Conservation (phyloP, 2,888 invertebrate species). For the Acrobasis consociella region DNA sequence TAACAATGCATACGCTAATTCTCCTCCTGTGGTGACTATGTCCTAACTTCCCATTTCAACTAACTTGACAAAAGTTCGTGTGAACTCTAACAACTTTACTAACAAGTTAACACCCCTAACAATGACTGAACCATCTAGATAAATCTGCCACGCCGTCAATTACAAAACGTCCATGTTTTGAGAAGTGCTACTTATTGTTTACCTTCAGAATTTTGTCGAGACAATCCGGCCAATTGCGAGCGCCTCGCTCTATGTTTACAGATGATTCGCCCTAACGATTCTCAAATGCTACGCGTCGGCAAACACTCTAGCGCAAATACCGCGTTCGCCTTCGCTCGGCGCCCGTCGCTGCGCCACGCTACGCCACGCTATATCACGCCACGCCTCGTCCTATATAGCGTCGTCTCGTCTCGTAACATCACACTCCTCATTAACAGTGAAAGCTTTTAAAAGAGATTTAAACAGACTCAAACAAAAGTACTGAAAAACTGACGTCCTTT, state of each 20-base stretch:
- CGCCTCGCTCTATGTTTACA: slow-evolving; percentile 70
- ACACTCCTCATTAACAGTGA: slow-evolving; percentile 71
- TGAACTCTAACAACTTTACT: slow-evolving; percentile 77
- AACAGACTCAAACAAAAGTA: slow-evolving; percentile 75
- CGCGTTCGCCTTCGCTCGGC: slow-evolving; percentile 48
- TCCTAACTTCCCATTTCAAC: slow-evolving; percentile 68
- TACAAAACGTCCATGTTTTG: slow-evolving; percentile 77
- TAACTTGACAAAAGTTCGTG: slow-evolving; percentile 74
- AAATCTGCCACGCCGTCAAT: slow-evolving; percentile 75
- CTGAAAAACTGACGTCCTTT: slow-evolving; percentile 71
- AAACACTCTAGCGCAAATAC: slow-evolving; percentile 72
- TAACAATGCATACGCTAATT: slow-evolving; percentile 66
- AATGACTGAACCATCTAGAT: slow-evolving; percentile 81
- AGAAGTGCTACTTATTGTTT: slow-evolving; percentile 75
- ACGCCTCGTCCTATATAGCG: slow-evolving; percentile 37
- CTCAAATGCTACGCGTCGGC: slow-evolving; percentile 78
- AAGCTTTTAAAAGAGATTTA: slow-evolving; percentile 75
- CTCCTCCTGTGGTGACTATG: slow-evolving; percentile 67
- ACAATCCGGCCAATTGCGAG: slow-evolving; percentile 73
- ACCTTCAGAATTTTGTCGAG: slow-evolving; percentile 68
- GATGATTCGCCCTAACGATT: slow-evolving; percentile 78
- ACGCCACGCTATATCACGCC: slow-evolving; percentile 21
- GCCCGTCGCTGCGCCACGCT: slow-evolving; percentile 39
- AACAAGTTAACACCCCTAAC: slow-evolving; percentile 78
- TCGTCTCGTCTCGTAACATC: slow-evolving; percentile 53